These are phyloP conservation scores for Entomobrya multifasciata DNA, from an alignment of 2,888 invertebrate genomes.

Conservation along the genomic window DNA sequence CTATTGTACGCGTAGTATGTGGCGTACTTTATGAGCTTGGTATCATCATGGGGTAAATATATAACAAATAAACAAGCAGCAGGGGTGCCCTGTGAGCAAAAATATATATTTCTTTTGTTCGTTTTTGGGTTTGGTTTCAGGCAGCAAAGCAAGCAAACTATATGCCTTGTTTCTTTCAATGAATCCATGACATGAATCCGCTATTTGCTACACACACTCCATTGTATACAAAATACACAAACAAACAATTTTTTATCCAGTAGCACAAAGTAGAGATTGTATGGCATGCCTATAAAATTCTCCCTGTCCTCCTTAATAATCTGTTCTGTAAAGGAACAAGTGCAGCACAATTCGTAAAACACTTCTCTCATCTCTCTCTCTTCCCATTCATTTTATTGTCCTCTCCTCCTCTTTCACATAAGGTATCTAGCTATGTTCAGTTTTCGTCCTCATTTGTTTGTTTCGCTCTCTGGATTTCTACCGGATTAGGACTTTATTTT, in stretches of 20 bases:
- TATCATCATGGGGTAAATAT: slow-evolving; percentile 37
- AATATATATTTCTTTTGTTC: slow-evolving; percentile 41
- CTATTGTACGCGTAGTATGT: background rate
- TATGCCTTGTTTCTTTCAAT: slow-evolving; percentile 10
- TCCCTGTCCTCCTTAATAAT: too few species aligned
- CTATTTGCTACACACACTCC: too few species aligned
- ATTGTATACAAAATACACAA: too few species aligned
- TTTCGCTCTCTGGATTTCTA: background rate
- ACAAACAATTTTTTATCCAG: too few species aligned
- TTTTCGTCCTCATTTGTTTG: background rate
- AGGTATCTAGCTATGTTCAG: background rate
- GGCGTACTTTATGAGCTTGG: background rate
- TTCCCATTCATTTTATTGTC: slow-evolving; percentile 4
- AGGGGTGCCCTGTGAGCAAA: slow-evolving; percentile 32
- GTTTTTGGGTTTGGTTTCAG: too few species aligned
- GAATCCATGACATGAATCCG: too few species aligned
- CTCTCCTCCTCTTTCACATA: slow-evolving; percentile 9
- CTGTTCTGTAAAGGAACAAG: too few species aligned
- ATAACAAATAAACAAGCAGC: slow-evolving; percentile 33
- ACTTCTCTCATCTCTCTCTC: background rate
- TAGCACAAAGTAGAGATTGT: background rate
- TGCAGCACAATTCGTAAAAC: background rate
- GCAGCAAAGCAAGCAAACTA: too few species aligned
- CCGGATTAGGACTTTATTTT: slow-evolving; percentile 29
- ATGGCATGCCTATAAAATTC: slow-evolving; percentile 11